phyloP scores from a whole-genome alignment of 2,113 vertebrate genomes.

The Ahaetulla prasina region DNA sequence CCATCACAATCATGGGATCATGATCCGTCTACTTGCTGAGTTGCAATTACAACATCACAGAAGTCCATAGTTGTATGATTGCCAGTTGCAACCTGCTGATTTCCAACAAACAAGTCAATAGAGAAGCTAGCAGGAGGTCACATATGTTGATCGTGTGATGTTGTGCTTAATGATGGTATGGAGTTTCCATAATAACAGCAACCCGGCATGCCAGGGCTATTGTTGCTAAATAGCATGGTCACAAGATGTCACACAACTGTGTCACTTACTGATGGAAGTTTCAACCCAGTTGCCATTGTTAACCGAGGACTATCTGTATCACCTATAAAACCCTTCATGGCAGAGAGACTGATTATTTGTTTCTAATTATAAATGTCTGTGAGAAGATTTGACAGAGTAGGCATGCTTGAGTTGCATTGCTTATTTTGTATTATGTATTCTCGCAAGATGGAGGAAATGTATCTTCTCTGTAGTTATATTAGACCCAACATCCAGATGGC shows the following conservation, averaged over 20 bases:
- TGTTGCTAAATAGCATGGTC: background rate
- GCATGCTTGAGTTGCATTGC: background rate
- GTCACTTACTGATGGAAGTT: background rate
- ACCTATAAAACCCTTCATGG: background rate
- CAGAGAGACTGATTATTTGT: background rate
- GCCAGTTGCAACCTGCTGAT: background rate
- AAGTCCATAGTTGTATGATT: background rate
- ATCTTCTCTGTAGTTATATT: background rate
- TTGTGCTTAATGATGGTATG: background rate
- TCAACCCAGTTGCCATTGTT: background rate
- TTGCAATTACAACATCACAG: background rate
- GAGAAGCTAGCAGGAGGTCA: background rate
- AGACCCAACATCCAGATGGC: background rate
- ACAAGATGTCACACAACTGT: background rate
- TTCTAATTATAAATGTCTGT: background rate
- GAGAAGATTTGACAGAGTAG: background rate
- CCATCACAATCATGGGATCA: background rate
- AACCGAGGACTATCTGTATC: background rate
- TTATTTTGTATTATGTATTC: background rate
- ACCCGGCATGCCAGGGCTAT: background rate
- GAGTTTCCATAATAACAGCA: background rate
- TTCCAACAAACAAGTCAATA: background rate
- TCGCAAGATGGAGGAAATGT: background rate
- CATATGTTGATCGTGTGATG: background rate
- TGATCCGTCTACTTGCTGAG: background rate